phyloP scores from a whole-genome alignment of 2,888 invertebrate species.

The Drosophila diplacantha region DNA sequence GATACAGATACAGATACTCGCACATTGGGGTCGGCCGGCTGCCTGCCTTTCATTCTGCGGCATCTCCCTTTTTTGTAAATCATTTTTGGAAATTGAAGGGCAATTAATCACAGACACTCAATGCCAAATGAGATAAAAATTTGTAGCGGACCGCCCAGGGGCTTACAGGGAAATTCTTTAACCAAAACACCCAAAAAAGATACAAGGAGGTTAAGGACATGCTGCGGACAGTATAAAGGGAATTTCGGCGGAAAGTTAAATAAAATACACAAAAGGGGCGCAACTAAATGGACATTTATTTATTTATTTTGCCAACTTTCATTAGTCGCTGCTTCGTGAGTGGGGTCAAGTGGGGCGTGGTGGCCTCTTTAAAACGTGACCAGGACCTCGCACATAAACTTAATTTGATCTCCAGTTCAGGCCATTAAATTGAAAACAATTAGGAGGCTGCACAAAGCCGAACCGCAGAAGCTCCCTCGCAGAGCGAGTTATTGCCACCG shows the following conservation, averaged over 20 bases:
- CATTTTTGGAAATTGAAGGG: constrained; percentile 68
- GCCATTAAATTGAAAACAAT: constrained; percentile 65
- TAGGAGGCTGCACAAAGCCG: constrained; percentile 41
- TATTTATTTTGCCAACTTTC: constrained; percentile 63
- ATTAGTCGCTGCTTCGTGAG: constrained; percentile 58
- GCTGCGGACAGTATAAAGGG: constrained; percentile 24
- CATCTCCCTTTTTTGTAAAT: constrained; percentile 44
- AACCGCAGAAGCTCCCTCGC: constrained; percentile 25
- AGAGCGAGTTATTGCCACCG: constrained; percentile 56
- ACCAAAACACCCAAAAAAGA: constrained; percentile 18
- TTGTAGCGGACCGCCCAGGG: constrained; percentile 52
- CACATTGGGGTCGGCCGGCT: constrained; percentile 32
- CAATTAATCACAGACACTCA: constrained; percentile 72
- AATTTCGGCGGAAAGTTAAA: constrained; percentile 56
- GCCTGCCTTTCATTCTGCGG: constrained; percentile 28
- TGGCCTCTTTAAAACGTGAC: constrained; percentile 23
- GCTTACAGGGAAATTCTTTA: constrained; percentile 13
- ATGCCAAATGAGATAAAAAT: constrained; percentile 69
- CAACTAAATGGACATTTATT: constrained; percentile 69
- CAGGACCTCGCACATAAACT: constrained; percentile 36
- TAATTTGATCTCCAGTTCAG: constrained; percentile 60
- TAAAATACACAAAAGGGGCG: constrained; percentile 60
- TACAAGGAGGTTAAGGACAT: constrained; percentile 25
- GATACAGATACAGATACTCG: constrained; percentile 51
- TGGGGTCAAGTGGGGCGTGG: constrained; percentile 26